Base-by-base conservation (phyloP, 2,113 vertebrate species). In the Salvelinus fontinalis region DNA sequence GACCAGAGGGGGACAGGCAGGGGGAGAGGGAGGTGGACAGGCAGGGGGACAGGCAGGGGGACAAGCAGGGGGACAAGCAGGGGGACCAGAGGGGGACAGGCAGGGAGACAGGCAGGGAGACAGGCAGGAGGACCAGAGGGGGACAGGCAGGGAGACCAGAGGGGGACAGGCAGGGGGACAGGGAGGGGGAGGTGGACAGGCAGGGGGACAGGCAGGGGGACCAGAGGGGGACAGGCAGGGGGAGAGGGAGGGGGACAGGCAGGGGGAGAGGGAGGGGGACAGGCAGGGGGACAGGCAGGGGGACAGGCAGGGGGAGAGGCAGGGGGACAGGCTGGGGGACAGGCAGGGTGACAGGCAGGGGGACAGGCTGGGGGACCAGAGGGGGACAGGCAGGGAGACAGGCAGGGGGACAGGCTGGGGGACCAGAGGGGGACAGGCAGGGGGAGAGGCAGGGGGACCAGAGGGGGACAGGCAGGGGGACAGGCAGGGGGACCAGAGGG, bases 371-470 rank as follows among this genome's bases (percentile, higher is more conserved):
- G 29, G 68, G 64, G 73, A 26, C 26, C 26, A 26, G 74, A 66
- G 73, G 2, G 1, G 9, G 48, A 49, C 0, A 49, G 13, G 48
- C 9, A 49, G 48, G 8, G 48, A 2, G 48, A 51, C 2, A 51
- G 1, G 11, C 11, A 49, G 48, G 11, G 71, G 85, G 81, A 49
- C 3, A 29, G 3, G 29, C 29, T 1, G 4, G 29, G 68, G 64
- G 73, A 26, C 26, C 26, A 86, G 70, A 64, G 24, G 24, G 24
- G 71, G n/a, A n/a, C n/a, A n/a, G n/a, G n/a, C n/a, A 34, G 31
- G 5, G 71, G 83, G 60, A 88, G 79, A 34, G 83, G 16, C 34
- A 89, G 87, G 87, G 84, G 83, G 86, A 91, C 83, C 24, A 24
- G 24, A 24, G 24, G 24, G 24, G 24, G 24, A 24, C 24, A 24